Percentiles rank a stretch among this genome's conserved stretches.
Conservation (phyloP, 2,113 vertebrate species). For the Chaenocephalus aceratus region DNA sequence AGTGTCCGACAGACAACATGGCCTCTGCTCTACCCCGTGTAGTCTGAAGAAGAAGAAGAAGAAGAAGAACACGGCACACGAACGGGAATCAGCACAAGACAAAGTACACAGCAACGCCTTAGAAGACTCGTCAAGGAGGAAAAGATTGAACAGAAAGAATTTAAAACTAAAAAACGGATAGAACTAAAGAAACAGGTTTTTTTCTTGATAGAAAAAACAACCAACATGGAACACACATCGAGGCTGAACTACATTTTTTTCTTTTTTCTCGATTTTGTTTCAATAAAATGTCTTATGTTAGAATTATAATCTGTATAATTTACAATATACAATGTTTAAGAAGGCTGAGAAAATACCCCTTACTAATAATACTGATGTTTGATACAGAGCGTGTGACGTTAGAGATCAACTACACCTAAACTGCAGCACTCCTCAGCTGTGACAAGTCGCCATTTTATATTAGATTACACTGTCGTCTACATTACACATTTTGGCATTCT, state of each 20-base stretch:
- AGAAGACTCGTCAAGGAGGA: slow-evolving; percentile 88
- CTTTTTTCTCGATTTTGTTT: slow-evolving; percentile 82
- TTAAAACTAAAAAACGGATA: slow-evolving; percentile 39
- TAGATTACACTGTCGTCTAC: slow-evolving; percentile 88
- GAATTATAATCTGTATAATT: slow-evolving; percentile 98
- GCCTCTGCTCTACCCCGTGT: slow-evolving; percentile 89
- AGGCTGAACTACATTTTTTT: slow-evolving; percentile 91
- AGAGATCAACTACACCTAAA: slow-evolving; percentile 88
- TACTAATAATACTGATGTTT: slow-evolving; percentile 94
- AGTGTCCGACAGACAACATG: slow-evolving; percentile 62
- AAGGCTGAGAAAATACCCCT: slow-evolving; percentile 96
- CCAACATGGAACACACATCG: slow-evolving; percentile 94
- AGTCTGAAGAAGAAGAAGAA: slow-evolving; percentile 81
- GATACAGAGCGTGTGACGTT: slow-evolving; percentile 89
- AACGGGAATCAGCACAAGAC: slow-evolving; percentile 91
- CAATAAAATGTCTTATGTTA: slow-evolving; percentile 91
- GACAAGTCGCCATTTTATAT: slow-evolving; percentile 88
- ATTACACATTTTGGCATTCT: slow-evolving; percentile 88
- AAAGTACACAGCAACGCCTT: slow-evolving; percentile 88
- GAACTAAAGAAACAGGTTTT: slow-evolving; percentile 63
- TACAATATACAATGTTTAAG: slow-evolving; percentile 98
- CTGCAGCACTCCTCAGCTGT: slow-evolving; percentile 87
- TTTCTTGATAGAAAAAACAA: slow-evolving; percentile 85
- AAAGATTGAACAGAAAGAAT: slow-evolving; percentile 47
- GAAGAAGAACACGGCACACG: slow-evolving; percentile 91